Percentiles rank a stretch among this genome's conserved stretches.
Evolutionary conservation across 2,797 vertebrate species (phyloP).

Genomic region (Neomorphus geoffroyi): DNA sequence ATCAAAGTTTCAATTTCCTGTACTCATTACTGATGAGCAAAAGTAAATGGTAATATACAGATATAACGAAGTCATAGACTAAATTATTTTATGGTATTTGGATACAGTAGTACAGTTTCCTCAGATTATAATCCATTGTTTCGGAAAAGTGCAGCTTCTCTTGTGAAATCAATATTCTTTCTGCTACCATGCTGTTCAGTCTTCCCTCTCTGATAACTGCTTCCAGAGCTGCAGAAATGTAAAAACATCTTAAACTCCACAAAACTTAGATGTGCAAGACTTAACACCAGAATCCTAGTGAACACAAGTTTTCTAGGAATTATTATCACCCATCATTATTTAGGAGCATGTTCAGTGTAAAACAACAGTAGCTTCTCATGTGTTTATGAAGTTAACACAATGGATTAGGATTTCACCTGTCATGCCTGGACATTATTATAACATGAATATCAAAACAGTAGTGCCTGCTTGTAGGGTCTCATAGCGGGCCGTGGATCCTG

Average conservation of each 20-base stretch:
- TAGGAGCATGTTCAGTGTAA: background rate
- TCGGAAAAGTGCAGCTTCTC: background rate
- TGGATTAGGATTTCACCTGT: background rate
- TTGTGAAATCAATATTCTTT: background rate
- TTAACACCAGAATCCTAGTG: background rate
- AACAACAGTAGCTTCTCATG: background rate
- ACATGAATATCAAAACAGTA: background rate
- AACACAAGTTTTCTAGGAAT: background rate
- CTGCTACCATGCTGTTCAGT: background rate
- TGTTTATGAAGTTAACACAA: background rate
- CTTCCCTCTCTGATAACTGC: background rate
- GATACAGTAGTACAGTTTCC: background rate
- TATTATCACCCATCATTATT: background rate
- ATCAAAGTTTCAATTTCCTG: slow-evolving; percentile 59
- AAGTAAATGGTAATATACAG: background rate
- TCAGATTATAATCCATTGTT: background rate
- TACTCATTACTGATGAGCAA: background rate
- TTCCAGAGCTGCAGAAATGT: background rate
- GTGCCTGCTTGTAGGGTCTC: no score
- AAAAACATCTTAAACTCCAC: background rate
- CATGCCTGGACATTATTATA: background rate
- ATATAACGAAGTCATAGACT: background rate
- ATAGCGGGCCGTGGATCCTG: no score
- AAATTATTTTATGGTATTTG: background rate
- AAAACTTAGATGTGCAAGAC: background rate